Evolutionary conservation across 2,888 invertebrate species (phyloP).

Genomic region (Andrena praecox): DNA sequence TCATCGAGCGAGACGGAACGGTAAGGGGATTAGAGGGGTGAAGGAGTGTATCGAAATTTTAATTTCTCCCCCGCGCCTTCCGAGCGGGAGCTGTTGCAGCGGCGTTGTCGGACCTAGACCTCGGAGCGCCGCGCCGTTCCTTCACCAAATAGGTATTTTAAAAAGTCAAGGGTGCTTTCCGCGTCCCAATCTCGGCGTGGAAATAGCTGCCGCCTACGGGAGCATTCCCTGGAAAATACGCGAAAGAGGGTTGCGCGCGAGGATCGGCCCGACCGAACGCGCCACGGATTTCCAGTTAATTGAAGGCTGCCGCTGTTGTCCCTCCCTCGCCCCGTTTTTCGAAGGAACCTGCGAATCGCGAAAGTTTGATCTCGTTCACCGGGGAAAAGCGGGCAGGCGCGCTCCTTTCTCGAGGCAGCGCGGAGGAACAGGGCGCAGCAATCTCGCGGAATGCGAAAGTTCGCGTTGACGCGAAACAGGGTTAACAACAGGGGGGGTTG

Average conservation of each 20-base stretch:
- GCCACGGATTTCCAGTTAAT: constrained; percentile 34
- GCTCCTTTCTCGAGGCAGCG: background rate
- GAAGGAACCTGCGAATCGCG: constrained; percentile 20
- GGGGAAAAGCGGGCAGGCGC: background rate
- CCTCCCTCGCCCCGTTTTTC: constrained; percentile 14
- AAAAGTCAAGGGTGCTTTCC: too few relatives aligned
- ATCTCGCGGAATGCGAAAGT: constrained; percentile 54
- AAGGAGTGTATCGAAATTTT: constrained; percentile 39
- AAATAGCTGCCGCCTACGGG: constrained; percentile 5
- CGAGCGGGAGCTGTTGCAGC: background rate
- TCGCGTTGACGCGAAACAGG: constrained; percentile 44
- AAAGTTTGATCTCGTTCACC: constrained; percentile 45
- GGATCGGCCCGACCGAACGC: background rate
- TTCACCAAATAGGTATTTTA: background rate
- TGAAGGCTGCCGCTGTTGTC: constrained; percentile 11
- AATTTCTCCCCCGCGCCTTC: background rate
- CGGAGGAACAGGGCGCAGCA: constrained; percentile 33
- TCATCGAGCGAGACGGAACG: constrained; percentile 8
- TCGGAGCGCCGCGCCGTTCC: background rate
- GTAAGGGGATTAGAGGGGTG: background rate
- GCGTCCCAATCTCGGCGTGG: background rate
- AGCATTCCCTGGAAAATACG: constrained; percentile 18
- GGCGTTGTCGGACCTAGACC: too few relatives aligned
- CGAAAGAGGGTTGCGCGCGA: background rate
- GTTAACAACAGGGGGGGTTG: constrained; percentile 34